A percentile compares a stretch with the other conserved stretches of the same genome.
phyloP scores from a whole-genome alignment of 2,888 invertebrate genomes.

The Eupeodes luniger region DNA sequence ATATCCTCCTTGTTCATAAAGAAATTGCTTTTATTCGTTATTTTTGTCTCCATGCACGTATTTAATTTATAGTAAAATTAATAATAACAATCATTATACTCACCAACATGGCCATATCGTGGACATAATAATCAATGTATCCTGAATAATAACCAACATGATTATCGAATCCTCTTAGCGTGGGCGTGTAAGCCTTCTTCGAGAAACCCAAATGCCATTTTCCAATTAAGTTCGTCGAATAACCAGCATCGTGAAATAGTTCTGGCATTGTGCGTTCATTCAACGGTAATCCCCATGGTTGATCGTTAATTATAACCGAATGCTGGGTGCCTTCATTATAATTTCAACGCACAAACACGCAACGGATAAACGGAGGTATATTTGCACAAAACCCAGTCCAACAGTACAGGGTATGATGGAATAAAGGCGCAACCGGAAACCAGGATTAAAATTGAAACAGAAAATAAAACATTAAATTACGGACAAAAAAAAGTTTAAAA shows the following conservation, averaged over 20 bases:
- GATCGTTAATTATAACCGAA: conserved; percentile 87
- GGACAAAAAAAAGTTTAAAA: background rate
- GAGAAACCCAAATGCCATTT: conserved; percentile 97
- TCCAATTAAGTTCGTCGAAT: conserved; percentile 92
- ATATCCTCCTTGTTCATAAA: no score
- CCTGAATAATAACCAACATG: conserved; percentile 95
- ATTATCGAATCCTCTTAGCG: conserved; percentile 90
- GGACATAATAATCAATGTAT: conserved; percentile 92
- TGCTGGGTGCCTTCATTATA: conserved; percentile 88
- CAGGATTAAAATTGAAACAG: conserved; percentile 40
- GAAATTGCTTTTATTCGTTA: no score
- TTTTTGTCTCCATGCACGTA: no score
- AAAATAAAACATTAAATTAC: conserved; percentile 3
- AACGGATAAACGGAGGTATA: background rate
- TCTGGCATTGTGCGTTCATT: conserved; percentile 89
- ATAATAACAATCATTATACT: conserved; percentile 64
- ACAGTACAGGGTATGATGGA: background rate
- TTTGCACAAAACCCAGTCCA: conserved; percentile 28
- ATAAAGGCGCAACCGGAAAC: conserved; percentile 45
- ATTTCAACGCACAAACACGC: background rate
- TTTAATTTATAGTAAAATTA: no score
- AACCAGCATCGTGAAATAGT: conserved; percentile 89
- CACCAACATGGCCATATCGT: conserved; percentile 85
- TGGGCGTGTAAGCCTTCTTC: conserved; percentile 87
- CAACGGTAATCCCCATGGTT: conserved; percentile 90